Base-by-base conservation (phyloP, 2,797 vertebrate genomes). In the Galaxias olidus region DNA sequence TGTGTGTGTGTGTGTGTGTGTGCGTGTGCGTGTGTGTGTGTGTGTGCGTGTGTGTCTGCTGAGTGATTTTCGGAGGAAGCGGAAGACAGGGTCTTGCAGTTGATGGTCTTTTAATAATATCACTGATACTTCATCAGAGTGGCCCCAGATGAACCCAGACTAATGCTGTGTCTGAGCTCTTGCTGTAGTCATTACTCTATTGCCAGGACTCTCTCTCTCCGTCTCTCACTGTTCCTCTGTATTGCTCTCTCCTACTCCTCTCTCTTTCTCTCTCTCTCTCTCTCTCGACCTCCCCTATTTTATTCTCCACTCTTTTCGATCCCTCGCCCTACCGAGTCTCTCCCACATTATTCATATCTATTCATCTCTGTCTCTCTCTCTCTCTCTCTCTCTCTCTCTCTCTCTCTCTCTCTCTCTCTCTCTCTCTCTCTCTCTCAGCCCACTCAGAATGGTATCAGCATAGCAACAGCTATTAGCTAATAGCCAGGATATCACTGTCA, bases 391-490 rank as follows among this genome's bases (percentile, higher is more conserved):
- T 69, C 65, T 69, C 60, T 65, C 48, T 66, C 66, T 62, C 61
- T 43, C 11, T 55, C 17, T 41, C 9, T 56, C 12, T 64, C 62
- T 41, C 51, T 47, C 45, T 47, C 45, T 47, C 45, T 47, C 45
- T 47, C 45, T 47, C 45, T 47, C 45, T 47, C 45, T 47, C 45
- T 47, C 13, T 47, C 45, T 3, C 51, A 49, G 14, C 54, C 72
- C 40, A 19, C 62, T 80, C 63, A 55, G 71, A 82, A 68, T 80
- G 72, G 78, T 87, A 88, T 88, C 83, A 76, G 79, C 20, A 0
- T 40, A 60, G 68, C 78, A 77, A 17, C 67, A 65, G 81, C 89
- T 86, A 82, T 88, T 87, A 86, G 87, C 88, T 87, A 89, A 89
- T 87, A 89, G 87, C 84, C 60, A 50, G 73, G 78, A 75, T 78